Evolutionary conservation across 2,797 vertebrate genomes (phyloP), one percentile per base, ranked within the genome.

Genomic region (Staurois parvus): DNA sequence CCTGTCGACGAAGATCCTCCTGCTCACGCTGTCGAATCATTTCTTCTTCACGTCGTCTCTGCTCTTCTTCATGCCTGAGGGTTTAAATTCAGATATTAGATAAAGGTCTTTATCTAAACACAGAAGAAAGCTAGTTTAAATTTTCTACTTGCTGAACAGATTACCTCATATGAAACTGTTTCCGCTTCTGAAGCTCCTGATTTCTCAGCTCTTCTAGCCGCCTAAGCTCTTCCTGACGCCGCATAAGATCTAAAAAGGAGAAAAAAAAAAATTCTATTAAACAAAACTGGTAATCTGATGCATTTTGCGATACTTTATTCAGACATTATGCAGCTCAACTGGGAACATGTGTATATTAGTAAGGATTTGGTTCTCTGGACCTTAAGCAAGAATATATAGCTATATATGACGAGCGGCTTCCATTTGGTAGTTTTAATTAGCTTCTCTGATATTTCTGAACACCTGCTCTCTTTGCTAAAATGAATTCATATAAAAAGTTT

Each of bases 401-500:
- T n/a, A n/a, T n/a, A n/a, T n/a, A 32, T 99, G 97, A 90, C 97
- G 96, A 79, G 98, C 98, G 0, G 98, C 96, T 93, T 99, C 98
- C 96, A 99, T 97, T 92, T 99, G 98, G 2, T 86, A 99, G 94
- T 99, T 99, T 90, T 99, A 97, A 91, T 98, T 98, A 89, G 98
- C 97, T 91, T 99, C 97, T 90, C 93, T 94, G 83, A 99, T 99
- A 91, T 97, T 99, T 90, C 95, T 95, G 90, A 97, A 97, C 90
- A 99, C 98, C 91, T 98, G 98, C 10, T 98, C 97, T 28, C 96
- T 92, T 81, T 99, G 98, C 89, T n/a, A n/a, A n/a, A n/a, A n/a
- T 98, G 98, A 99, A 97, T 91, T 99, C 98, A 77, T 98, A n/a
- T 96, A 45, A 99, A 96, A 81, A 98, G 98, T 91, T 98, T 99